Percentiles rank a stretch among this genome's conserved stretches.
phyloP scores from a whole-genome alignment of 1,140 invertebrate genomes.

The Apis dorsata region DNA sequence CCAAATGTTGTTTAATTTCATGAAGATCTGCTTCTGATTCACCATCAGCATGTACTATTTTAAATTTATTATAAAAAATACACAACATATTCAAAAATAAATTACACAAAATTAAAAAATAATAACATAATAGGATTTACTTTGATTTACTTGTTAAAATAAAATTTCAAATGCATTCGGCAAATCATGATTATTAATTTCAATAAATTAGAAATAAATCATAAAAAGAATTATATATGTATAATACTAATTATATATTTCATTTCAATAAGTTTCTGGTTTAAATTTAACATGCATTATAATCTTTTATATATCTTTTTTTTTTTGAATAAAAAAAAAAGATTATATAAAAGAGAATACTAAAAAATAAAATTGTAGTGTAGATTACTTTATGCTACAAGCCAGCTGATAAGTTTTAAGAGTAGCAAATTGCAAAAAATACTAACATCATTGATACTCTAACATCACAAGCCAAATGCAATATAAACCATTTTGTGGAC shows the following conservation, averaged over 20 bases:
- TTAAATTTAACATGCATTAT: conserved; percentile 32
- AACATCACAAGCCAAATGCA: conserved; percentile 48
- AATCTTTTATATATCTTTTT: conserved; percentile 17
- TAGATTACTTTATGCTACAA: conserved; percentile 22
- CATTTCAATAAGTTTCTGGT: background rate
- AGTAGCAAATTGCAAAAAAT: conserved; percentile 31
- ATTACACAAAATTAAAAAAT: conserved; percentile 19
- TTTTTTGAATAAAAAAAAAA: background rate
- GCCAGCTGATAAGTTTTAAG: conserved; percentile 24
- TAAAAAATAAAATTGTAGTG: background rate
- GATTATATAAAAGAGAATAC: background rate
- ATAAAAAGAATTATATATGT: background rate
- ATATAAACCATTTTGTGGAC: conserved; percentile 53
- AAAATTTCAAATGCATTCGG: conserved; percentile 15
- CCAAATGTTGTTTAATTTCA: conserved; percentile 88
- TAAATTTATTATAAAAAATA: conserved; percentile 59
- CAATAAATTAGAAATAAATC: background rate
- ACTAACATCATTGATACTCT: conserved; percentile 42
- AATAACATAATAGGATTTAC: conserved; percentile 17
- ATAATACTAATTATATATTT: background rate
- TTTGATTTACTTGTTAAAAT: conserved; percentile 9
- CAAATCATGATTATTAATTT: conserved; percentile 11
- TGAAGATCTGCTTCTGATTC: conserved; percentile 83
- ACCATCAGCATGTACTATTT: conserved; percentile 74
- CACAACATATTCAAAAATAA: conserved; percentile 27